Evolutionary conservation across 2,797 vertebrate genomes (phyloP).

Genomic region (Geotrypetes seraphini): DNA sequence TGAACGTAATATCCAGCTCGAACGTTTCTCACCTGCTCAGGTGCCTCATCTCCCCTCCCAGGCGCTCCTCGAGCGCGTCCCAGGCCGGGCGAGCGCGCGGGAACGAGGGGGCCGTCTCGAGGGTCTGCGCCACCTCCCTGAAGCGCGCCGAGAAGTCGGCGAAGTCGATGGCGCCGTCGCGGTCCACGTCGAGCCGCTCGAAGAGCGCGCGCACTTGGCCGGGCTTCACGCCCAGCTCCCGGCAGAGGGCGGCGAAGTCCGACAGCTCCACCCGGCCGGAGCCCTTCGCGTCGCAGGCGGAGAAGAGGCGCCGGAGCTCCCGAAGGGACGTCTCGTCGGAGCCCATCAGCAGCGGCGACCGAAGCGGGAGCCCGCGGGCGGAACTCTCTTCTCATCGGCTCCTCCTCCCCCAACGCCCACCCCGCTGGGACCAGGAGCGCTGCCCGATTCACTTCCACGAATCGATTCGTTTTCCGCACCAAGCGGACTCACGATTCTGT

Average conservation of each 20-base stretch:
- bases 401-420: no score
- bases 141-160: constrained; percentile 53
- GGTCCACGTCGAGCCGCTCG: constrained; percentile 46
- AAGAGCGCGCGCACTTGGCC: constrained; percentile 43
- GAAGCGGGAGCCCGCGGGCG: no score
- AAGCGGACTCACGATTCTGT: no score
- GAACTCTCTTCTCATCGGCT: no score
- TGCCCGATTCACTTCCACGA: no score
- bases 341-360: no score
- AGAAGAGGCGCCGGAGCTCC: constrained; percentile 32
- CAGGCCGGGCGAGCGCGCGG: constrained; percentile 37
- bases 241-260: constrained; percentile 54
- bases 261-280: constrained; percentile 34
- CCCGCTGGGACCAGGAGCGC: no score
- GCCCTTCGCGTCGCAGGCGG: neutral
- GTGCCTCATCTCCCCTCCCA: constrained; percentile 27
- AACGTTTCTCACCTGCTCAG: constrained; percentile 41
- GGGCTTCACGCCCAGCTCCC: constrained; percentile 50
- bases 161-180: constrained; percentile 57
- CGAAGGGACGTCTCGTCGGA: constrained; percentile 40
- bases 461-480: no score
- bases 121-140: constrained; percentile 48
- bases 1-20: no score
- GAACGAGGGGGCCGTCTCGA: constrained; percentile 9
- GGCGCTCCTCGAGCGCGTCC: constrained; percentile 44